These are phyloP conservation scores for Hemicrepidius hirtus DNA, from an alignment of 2,888 invertebrate species.

Conservation along the genomic window DNA sequence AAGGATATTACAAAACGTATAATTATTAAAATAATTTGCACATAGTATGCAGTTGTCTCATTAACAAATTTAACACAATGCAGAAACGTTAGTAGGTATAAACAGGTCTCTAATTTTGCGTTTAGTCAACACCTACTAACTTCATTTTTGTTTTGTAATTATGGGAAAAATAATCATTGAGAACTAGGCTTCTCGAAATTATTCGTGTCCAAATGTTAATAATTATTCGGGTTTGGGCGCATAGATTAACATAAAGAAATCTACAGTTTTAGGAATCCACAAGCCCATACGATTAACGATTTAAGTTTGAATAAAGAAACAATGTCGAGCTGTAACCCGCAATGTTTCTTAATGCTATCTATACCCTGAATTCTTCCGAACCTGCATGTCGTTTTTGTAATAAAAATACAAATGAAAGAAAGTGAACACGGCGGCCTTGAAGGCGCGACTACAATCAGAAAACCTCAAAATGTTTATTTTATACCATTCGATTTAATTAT, in stretches of 20 bases:
- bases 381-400: conserved; percentile 52
- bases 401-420: conserved; percentile 58
- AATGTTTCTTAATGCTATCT: conserved; percentile 33
- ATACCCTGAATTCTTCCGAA: conserved; percentile 39
- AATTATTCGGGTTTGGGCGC: conserved; percentile 2
- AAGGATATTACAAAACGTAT: conserved; percentile 29
- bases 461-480: conserved; percentile 19
- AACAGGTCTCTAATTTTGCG: background rate
- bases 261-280: conserved; percentile 5
- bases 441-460: conserved; percentile 54
- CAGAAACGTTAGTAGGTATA: conserved; percentile 11
- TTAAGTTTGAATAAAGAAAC: conserved; percentile 23
- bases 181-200: conserved; percentile 18
- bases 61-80: conserved; percentile 7
- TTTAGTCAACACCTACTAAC: background rate
- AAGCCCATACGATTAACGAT: conserved; percentile 6
- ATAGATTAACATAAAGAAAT: conserved; percentile 24
- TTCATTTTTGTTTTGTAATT: conserved; percentile 7
- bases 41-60: conserved; percentile 16
- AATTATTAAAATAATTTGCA: conserved; percentile 14
- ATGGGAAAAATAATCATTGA: conserved; percentile 10
- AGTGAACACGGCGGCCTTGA: conserved; percentile 59
- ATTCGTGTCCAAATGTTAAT: background rate
- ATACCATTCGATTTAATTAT: too few relatives aligned
- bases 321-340: conserved; percentile 29